phyloP scores from a whole-genome alignment of 2,797 vertebrate species.

The Spinibarbus caldwelli region DNA sequence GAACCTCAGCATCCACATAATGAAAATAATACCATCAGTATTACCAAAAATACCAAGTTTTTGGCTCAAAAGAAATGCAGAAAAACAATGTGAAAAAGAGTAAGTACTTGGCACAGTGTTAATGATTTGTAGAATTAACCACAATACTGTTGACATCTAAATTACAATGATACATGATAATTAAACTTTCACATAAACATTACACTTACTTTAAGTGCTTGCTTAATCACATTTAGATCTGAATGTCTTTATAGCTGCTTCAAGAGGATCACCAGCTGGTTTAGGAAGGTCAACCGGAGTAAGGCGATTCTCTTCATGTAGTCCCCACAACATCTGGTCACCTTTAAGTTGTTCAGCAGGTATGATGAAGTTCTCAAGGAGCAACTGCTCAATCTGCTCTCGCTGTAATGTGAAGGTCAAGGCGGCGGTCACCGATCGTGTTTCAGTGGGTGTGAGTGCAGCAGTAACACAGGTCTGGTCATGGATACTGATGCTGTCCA shows the following conservation, averaged over 20 bases:
- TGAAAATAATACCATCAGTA: constrained; percentile 1
- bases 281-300: constrained; percentile 46
- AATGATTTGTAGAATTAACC: neutral
- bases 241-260: constrained; percentile 55
- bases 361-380: constrained; percentile 63
- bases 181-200: neutral
- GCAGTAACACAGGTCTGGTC: constrained; percentile 17
- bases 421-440: constrained; percentile 26
- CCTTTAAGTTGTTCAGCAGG: constrained; percentile 68
- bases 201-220: neutral
- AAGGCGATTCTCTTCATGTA: constrained; percentile 50
- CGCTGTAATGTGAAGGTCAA: constrained; percentile 38
- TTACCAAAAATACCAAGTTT: neutral
- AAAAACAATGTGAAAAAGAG: neutral
- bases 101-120: constrained; percentile 1
- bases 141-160: neutral
- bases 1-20: neutral
- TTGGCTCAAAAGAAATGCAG: constrained; percentile 2
- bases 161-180: neutral
- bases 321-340: constrained; percentile 24
- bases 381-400: constrained; percentile 66
- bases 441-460: neutral
- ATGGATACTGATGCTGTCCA: constrained; percentile 54
- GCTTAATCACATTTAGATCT: constrained; percentile 27
- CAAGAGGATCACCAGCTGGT: constrained; percentile 27